Evolutionary conservation across 2,797 vertebrate species (phyloP).

Genomic region (Acanthurus leucopareius): DNA sequence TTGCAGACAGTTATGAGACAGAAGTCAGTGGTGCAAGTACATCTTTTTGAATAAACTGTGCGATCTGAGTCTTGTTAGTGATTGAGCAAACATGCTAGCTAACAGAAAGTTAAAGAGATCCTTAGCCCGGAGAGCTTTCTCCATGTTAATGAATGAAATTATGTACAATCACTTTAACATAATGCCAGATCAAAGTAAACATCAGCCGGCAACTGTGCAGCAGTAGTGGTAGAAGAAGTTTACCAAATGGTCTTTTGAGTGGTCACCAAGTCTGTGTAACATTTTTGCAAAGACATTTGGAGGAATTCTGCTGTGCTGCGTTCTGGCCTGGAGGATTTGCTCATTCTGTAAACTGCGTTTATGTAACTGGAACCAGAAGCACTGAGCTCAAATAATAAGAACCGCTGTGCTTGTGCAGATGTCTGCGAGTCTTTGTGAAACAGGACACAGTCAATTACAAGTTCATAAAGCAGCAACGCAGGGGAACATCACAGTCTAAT

Average conservation of each 20-base stretch:
- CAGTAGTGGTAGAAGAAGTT: too few species aligned
- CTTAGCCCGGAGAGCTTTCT: too few species aligned
- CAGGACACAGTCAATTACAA: slow-evolving; percentile 75
- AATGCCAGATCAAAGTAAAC: too few species aligned
- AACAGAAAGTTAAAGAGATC: too few species aligned
- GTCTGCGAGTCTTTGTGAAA: slow-evolving; percentile 35
- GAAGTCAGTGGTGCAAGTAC: not conserved
- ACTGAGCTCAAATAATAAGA: not conserved
- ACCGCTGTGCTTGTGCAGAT: not conserved
- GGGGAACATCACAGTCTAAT: slow-evolving; percentile 53
- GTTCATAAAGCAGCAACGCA: slow-evolving; percentile 67
- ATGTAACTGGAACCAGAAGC: slow-evolving; percentile 35
- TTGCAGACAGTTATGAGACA: not conserved
- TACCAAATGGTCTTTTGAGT: too few species aligned
- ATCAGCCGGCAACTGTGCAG: too few species aligned
- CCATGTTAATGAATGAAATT: too few species aligned
- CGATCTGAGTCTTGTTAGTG: not conserved
- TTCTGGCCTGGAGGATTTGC: not conserved
- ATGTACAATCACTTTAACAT: too few species aligned
- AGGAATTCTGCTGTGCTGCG: too few species aligned
- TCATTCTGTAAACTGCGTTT: slow-evolving; percentile 27
- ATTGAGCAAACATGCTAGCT: not conserved
- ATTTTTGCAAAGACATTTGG: too few species aligned
- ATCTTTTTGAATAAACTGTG: not conserved
- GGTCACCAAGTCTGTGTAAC: too few species aligned